Conservation (phyloP, 2,113 vertebrate species). For the Scalopus aquaticus region DNA sequence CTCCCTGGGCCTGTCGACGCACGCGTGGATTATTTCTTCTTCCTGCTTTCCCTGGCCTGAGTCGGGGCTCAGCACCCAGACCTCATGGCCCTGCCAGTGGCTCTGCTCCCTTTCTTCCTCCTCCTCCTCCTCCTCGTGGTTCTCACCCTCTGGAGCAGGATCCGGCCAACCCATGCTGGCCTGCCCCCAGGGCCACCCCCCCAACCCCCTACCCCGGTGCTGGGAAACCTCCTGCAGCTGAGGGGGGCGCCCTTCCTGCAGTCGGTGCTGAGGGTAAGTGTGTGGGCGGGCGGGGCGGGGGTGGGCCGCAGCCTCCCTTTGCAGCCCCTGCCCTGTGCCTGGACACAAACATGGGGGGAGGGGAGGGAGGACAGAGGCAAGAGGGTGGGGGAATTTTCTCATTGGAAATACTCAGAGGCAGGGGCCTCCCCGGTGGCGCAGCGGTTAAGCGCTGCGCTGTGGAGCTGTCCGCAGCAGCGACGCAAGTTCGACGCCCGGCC, state of each 20-base stretch:
- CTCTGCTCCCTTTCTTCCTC: background rate
- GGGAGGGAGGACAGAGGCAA: background rate
- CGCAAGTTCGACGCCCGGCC: no score
- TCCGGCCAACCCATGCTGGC: accelerated
- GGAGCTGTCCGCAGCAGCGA: no score
- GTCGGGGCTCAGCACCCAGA: no score
- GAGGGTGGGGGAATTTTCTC: background rate
- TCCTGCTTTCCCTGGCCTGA: background rate
- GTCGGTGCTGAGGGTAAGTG: background rate
- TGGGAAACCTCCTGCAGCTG: background rate
- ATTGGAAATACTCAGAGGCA: no score
- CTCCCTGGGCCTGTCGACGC: background rate
- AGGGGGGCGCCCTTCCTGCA: background rate
- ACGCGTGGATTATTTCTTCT: background rate
- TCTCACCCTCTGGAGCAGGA: no score
- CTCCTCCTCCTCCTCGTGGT: background rate
- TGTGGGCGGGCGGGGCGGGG: no score
- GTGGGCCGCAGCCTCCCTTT: background rate
- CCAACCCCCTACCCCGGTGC: background rate
- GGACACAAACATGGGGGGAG: no score
- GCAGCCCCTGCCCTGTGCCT: background rate
- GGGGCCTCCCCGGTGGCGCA: no score
- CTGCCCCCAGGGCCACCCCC: background rate
- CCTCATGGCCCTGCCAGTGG: background rate
- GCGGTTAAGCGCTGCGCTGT: no score